Percentiles rank a stretch among this genome's conserved stretches.
Conservation (phyloP, 2,113 vertebrate species). For the Corythaeola cristata region DNA sequence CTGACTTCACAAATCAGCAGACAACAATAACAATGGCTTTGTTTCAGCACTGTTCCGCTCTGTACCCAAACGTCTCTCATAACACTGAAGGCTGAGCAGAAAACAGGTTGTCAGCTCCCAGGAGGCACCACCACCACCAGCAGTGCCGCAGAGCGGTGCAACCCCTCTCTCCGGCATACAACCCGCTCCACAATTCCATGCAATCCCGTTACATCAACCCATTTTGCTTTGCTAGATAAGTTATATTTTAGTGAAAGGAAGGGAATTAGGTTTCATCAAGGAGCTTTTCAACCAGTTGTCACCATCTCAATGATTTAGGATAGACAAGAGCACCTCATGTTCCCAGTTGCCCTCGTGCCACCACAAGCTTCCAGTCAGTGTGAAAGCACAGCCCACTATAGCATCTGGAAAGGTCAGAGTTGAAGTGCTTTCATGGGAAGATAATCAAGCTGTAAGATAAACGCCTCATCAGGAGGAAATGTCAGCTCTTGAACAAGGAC, state of each 20-base stretch:
- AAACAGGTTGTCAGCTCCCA: neutral
- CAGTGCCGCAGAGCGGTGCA: neutral
- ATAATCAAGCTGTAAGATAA: constrained; percentile 67
- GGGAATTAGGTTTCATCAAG: constrained; percentile 7
- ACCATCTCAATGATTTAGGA: constrained; percentile 25
- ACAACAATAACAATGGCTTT: neutral
- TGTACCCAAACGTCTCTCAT: neutral
- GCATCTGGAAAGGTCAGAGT: constrained; percentile 69
- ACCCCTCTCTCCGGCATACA: neutral
- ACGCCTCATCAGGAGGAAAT: constrained; percentile 58
- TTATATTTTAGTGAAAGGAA: neutral
- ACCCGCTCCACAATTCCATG: neutral
- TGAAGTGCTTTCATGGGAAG: constrained; percentile 62
- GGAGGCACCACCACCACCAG: neutral
- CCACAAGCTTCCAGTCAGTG: neutral
- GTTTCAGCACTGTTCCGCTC: neutral
- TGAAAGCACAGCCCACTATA: constrained; percentile 35
- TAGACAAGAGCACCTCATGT: constrained; percentile 43
- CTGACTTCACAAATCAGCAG: neutral
- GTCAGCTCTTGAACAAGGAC: constrained; percentile 54
- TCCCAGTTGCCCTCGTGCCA: neutral
- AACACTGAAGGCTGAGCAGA: neutral
- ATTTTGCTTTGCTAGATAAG: neutral
- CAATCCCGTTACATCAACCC: neutral
- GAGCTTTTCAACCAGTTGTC: constrained; percentile 51